Conservation (phyloP, 2,888 invertebrate genomes). For the Tetrapedia diversipes region DNA sequence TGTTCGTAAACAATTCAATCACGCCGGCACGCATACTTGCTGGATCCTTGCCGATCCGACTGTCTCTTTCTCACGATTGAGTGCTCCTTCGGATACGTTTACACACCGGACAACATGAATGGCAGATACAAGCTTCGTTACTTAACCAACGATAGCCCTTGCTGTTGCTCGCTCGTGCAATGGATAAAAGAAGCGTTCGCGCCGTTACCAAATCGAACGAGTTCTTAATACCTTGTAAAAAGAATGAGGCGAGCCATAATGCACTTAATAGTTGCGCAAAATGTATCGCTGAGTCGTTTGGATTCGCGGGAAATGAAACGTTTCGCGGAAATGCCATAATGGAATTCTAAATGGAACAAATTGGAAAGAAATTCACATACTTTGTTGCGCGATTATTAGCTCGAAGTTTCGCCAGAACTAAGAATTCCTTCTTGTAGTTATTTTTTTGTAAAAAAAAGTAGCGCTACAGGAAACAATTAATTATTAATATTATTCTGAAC, state of each 20-base stretch:
- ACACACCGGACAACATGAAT: conserved; percentile 34
- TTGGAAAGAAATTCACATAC: not conserved
- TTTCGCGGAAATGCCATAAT: conserved; percentile 15
- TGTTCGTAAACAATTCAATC: conserved; percentile 38
- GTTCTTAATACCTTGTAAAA: conserved; percentile 24
- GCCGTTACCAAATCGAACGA: conserved; percentile 26
- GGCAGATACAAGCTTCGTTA: conserved; percentile 53
- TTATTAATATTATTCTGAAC: not conserved
- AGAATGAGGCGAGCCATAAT: not conserved
- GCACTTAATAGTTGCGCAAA: conserved; percentile 20
- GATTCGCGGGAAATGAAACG: not conserved
- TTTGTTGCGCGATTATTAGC: not conserved
- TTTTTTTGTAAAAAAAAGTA: not conserved
- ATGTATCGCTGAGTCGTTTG: conserved; percentile 6
- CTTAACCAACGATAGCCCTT: conserved; percentile 40
- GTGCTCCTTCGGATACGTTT: conserved; percentile 25
- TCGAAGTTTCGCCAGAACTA: not conserved
- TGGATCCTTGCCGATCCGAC: conserved; percentile 51
- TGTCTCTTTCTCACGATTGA: conserved; percentile 55
- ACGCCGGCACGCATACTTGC: conserved; percentile 3
- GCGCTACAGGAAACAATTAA: not conserved
- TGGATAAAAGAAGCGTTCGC: not conserved
- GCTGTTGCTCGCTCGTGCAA: too few species aligned
- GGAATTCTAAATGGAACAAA: not conserved
- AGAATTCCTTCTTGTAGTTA: too few species aligned